Conservation (phyloP, 2,888 invertebrate species). For the Hyppa rectilinea region DNA sequence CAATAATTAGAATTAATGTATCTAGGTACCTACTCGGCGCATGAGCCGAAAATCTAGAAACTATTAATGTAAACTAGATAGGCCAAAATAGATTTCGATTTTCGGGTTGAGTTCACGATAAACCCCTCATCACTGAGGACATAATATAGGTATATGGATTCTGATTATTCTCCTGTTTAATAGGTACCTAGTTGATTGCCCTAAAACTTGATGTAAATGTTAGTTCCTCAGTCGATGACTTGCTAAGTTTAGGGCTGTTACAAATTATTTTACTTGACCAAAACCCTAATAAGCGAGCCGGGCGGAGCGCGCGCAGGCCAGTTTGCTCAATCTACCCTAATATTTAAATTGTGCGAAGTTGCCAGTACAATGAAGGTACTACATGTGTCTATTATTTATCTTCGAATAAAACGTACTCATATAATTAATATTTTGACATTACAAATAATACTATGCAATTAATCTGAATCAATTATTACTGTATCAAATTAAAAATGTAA, state of each 20-base stretch:
- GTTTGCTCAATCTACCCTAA: background rate
- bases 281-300: no score
- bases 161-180: background rate
- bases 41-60: no score
- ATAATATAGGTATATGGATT: background rate
- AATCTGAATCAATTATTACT: no score
- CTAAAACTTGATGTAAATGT: no score
- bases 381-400: background rate
- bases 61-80: no score
- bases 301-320: background rate
- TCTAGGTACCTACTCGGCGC: background rate
- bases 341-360: background rate
- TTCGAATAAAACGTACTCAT: slow-evolving; percentile 1
- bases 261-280: background rate
- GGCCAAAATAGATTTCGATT: no score
- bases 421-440: no score
- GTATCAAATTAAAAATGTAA: no score
- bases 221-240: no score
- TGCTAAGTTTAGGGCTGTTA: background rate
- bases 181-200: no score
- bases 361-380: background rate
- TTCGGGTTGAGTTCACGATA: no score
- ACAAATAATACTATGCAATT: no score
- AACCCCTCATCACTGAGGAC: background rate
- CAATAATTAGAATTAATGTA: background rate